Percentiles rank a stretch among this genome's conserved stretches.
These are phyloP conservation scores for Tragelaphus strepsiceros DNA, from an alignment of 2,113 vertebrate species.

Conservation along the genomic window DNA sequence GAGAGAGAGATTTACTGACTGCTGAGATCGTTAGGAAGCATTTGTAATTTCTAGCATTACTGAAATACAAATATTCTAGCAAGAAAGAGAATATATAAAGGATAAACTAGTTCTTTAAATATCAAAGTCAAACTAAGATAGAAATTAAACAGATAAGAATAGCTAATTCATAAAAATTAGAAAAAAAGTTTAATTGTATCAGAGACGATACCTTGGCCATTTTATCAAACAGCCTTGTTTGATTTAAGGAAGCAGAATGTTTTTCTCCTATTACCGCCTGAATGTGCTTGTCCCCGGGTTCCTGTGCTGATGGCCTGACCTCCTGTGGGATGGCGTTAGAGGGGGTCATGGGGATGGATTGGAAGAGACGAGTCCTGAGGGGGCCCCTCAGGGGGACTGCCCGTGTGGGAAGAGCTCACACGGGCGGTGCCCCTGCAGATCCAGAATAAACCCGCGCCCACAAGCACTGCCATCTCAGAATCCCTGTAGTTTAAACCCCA, in stretches of 20 bases:
- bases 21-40: neutral
- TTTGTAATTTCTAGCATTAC: neutral
- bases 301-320: neutral
- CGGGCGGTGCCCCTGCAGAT: rapidly evolving
- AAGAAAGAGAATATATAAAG: neutral
- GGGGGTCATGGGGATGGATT: neutral
- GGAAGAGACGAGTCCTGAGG: neutral
- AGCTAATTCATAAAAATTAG: neutral
- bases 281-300: neutral
- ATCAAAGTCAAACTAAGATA: neutral
- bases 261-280: neutral
- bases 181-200: neutral
- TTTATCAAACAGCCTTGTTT: neutral
- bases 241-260: neutral
- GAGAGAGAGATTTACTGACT: too few species aligned
- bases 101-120: neutral
- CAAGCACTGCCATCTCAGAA: rapidly evolving
- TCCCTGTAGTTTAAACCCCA: neutral
- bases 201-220: neutral
- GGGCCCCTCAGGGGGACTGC: rapidly evolving
- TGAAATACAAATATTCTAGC: neutral
- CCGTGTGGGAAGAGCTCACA: neutral
- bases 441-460: too few species aligned
- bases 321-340: rapidly evolving
- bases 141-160: neutral